Conservation (phyloP, 2,797 vertebrate genomes). For the Brachymystax lenok region DNA sequence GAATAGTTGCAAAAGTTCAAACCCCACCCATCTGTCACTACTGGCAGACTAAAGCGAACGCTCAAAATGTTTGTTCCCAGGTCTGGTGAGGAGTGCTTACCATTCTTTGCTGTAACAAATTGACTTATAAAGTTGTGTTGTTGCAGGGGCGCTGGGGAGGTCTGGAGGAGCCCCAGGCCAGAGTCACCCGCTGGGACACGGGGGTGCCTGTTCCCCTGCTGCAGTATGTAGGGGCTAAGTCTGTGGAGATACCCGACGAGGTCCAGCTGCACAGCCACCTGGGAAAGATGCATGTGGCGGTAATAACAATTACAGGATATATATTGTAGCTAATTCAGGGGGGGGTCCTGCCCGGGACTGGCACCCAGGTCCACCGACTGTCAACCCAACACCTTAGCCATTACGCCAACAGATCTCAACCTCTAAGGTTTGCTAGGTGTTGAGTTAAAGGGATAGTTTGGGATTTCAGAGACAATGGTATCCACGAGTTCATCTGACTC, state of each 20-base stretch:
- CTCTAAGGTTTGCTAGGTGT: too few species aligned
- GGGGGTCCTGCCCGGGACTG: too few species aligned
- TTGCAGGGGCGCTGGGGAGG: constrained; percentile 85
- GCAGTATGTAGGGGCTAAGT: constrained; percentile 88
- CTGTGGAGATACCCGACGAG: constrained; percentile 87
- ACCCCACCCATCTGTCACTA: too few species aligned
- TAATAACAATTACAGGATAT: constrained; percentile 38
- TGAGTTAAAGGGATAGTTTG: background rate
- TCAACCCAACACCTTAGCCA: too few species aligned
- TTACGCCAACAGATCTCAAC: too few species aligned
- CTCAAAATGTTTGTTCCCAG: too few species aligned
- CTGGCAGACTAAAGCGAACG: too few species aligned
- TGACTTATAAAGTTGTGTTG: background rate
- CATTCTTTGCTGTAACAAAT: background rate
- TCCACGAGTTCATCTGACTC: too few species aligned
- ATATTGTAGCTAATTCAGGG: too few species aligned
- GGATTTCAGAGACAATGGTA: too few species aligned
- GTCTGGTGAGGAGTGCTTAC: background rate
- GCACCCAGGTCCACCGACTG: too few species aligned
- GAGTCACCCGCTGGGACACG: constrained; percentile 89
- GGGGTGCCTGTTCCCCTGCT: constrained; percentile 86
- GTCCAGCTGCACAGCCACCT: constrained; percentile 90
- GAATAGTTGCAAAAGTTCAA: too few species aligned
- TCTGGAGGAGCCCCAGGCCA: constrained; percentile 82
- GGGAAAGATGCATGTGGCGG: constrained; percentile 89